These are phyloP conservation scores for Habropoda laboriosa DNA, from an alignment of 1,140 invertebrate species.

Conservation along the genomic window DNA sequence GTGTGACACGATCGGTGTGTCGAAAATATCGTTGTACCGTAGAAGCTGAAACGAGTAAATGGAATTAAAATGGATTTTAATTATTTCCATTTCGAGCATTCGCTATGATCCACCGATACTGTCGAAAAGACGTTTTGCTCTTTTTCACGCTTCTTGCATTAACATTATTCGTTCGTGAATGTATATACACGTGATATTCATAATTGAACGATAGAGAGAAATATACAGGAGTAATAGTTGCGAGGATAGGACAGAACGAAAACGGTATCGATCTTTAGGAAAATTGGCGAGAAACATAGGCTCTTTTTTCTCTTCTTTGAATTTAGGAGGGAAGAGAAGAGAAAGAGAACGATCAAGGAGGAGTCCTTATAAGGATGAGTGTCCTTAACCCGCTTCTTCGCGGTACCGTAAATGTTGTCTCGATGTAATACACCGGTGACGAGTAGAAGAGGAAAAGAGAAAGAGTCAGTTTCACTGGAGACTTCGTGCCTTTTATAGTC, in stretches of 20 bases:
- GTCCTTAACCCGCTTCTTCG: slow-evolving; percentile 81
- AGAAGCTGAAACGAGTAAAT: too few species aligned
- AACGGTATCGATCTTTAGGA: slow-evolving; percentile 1
- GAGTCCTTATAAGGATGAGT: slow-evolving; percentile 80
- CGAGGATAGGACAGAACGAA: background rate
- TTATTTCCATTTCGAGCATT: too few species aligned
- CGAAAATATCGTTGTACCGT: too few species aligned
- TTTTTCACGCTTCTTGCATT: too few species aligned
- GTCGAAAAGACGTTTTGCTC: too few species aligned
- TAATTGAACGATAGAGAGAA: background rate
- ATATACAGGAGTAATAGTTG: background rate
- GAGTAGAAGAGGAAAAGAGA: slow-evolving; percentile 42
- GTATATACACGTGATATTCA: background rate
- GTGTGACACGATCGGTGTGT: too few species aligned
- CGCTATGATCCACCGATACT: too few species aligned
- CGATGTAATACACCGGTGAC: slow-evolving; percentile 28
- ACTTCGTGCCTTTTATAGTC: slow-evolving; percentile 76
- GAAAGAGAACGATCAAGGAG: slow-evolving; percentile 69
- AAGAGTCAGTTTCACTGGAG: slow-evolving; percentile 45
- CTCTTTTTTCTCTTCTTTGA: background rate
- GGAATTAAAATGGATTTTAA: too few species aligned
- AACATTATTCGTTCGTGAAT: background rate
- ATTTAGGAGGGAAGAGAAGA: slow-evolving; percentile 49
- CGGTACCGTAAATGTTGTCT: slow-evolving; percentile 57
- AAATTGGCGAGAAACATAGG: background rate